phyloP scores from a whole-genome alignment of 2,797 vertebrate species.

The Vespertilio murinus region DNA sequence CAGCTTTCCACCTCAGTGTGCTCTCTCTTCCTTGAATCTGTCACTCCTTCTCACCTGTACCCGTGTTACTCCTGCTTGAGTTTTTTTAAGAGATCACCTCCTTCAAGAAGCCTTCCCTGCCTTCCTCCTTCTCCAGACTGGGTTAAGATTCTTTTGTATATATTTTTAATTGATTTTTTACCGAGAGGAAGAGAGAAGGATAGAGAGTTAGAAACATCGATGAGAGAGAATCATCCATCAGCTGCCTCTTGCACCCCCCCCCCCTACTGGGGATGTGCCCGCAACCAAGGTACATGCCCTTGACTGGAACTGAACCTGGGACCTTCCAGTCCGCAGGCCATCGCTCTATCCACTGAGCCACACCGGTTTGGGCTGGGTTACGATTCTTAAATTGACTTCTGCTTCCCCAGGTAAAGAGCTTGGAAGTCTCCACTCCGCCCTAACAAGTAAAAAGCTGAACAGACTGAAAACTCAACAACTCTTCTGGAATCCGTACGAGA shows the following conservation, averaged over 20 bases:
- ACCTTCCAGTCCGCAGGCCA: too few species aligned
- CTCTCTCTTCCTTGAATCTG: not conserved
- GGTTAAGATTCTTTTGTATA: not conserved
- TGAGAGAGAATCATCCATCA: too few species aligned
- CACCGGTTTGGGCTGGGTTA: too few species aligned
- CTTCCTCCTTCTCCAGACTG: not conserved
- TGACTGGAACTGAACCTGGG: too few species aligned
- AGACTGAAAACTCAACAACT: not conserved
- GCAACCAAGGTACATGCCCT: too few species aligned
- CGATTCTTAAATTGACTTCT: not conserved
- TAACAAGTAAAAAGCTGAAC: not conserved
- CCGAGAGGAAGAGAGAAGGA: too few species aligned
- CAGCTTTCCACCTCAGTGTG: not conserved
- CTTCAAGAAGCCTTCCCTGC: not conserved
- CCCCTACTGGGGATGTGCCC: too few species aligned
- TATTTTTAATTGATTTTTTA: too few species aligned
- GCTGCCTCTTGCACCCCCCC: too few species aligned
- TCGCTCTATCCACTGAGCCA: too few species aligned
- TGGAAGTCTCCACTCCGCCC: not conserved
- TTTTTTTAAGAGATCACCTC: not conserved
- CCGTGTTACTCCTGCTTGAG: not conserved
- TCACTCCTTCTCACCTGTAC: not conserved
- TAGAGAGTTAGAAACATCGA: too few species aligned
- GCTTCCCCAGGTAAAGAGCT: not conserved
- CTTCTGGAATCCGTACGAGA: not conserved